Percentiles rank a stretch among this genome's conserved stretches.
Conservation (phyloP, 2,888 invertebrate species). For the Chloromyia formosa region DNA sequence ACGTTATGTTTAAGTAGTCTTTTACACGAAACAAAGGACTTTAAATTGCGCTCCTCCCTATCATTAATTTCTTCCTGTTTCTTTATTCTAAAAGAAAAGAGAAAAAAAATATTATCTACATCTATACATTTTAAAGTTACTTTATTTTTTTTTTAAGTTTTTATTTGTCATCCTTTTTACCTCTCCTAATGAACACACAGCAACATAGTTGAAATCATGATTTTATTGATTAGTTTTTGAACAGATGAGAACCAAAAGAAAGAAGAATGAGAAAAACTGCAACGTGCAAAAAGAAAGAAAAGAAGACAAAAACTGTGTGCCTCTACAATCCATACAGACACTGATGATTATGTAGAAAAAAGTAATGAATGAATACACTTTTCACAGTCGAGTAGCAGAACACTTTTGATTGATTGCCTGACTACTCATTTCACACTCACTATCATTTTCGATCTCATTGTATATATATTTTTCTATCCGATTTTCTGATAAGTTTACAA, state of each 20-base stretch:
- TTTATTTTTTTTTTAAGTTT: constrained; percentile 3
- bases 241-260: neutral
- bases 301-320: neutral
- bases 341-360: neutral
- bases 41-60: neutral
- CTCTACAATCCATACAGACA: neutral
- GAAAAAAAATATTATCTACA: neutral
- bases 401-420: neutral
- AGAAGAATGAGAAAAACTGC: neutral
- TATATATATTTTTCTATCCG: no score
- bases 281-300: neutral
- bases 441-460: neutral
- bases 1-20: neutral
- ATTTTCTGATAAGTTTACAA: no score
- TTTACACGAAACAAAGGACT: neutral
- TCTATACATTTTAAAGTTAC: neutral
- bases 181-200: no score
- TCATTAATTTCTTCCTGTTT: neutral
- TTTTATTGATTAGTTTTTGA: no score
- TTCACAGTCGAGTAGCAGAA: neutral
- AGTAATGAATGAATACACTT: neutral
- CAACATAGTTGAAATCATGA: no score
- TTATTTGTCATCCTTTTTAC: neutral
- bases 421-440: constrained; percentile 1
- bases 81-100: constrained; percentile 1